A percentile compares a stretch with the other conserved stretches of the same genome.
Evolutionary conservation across 2,113 vertebrate species (phyloP).

Genomic region (mouse (Mus musculus)): GRCm39 chr17:56495501-56496000

Average conservation of each 20-base stretch:
- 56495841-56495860: not conserved
- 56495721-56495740: not conserved
- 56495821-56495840: not conserved
- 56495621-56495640: not conserved
- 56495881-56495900: not conserved
- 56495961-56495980: not conserved
- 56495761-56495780: not conserved
- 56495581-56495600: not conserved
- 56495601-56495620: not conserved
- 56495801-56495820: not conserved
- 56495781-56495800: not conserved
- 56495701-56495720: too few relatives aligned
- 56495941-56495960: not conserved
- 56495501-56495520: not conserved
- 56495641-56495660: not conserved
- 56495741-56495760: not conserved
- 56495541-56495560: not conserved
- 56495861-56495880: not conserved
- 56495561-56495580: not conserved
- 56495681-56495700: not conserved
- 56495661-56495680: not conserved
- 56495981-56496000: not conserved
- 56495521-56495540: not conserved
- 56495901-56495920: not conserved
- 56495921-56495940: not conserved